phyloP scores from a whole-genome alignment of 2,797 vertebrate species.

The Dicrostonyx torquatus region DNA sequence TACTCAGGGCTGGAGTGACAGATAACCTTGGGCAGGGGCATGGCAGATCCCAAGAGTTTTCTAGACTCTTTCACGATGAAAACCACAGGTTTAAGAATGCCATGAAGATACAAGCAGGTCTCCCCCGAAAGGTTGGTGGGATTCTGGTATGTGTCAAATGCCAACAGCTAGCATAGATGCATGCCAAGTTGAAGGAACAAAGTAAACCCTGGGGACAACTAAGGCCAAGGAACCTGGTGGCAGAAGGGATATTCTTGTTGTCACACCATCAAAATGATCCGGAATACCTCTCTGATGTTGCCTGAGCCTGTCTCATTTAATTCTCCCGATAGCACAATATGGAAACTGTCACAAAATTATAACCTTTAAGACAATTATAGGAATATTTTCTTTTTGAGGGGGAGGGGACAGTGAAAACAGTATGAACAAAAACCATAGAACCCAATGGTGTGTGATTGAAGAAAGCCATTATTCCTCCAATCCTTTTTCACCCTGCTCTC shows the following conservation, averaged over 20 bases:
- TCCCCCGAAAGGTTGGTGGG: not conserved
- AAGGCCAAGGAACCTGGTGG: not conserved
- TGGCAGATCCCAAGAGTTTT: no score
- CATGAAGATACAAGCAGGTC: not conserved
- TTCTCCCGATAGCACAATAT: conserved; percentile 57
- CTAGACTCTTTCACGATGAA: not conserved
- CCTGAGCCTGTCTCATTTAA: not conserved
- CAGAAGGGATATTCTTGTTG: not conserved
- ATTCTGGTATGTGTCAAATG: not conserved
- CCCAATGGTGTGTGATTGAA: rapidly evolving
- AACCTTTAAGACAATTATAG: conserved; percentile 71
- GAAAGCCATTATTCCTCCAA: rapidly evolving
- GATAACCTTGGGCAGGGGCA: rapidly evolving
- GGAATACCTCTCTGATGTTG: rapidly evolving
- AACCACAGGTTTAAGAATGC: not conserved
- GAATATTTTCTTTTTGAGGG: not conserved
- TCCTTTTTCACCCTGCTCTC: no score
- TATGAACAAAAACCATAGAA: not conserved
- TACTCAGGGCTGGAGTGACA: rapidly evolving
- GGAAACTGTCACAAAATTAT: conserved; percentile 72
- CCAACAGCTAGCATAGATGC: not conserved
- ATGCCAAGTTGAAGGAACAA: conserved; percentile 9
- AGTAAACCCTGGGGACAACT: not conserved
- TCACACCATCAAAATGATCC: not conserved
- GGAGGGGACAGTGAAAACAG: not conserved